Evolutionary conservation across 1,140 invertebrate genomes (phyloP), one percentile per base, ranked within the genome.

Genomic region (Drosophila melanica): DNA sequence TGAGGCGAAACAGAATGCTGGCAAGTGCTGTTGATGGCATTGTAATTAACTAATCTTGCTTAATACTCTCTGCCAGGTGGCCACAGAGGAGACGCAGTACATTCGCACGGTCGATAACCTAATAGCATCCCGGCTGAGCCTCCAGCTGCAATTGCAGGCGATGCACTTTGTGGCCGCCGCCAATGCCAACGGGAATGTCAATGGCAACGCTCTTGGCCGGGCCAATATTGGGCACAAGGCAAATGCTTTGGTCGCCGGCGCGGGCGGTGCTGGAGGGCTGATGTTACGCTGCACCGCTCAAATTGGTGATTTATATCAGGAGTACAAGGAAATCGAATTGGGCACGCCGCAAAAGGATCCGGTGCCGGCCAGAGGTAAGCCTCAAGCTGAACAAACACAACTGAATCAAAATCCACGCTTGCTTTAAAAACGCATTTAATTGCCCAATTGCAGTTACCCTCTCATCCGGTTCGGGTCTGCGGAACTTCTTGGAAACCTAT

Each of bases 331-430:
- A 90, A 90, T 94, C 41, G 92, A 93, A 77, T 89, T 94, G 73
- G 92, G 92, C 35, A 91, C 90, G 57, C 93, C 92, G 64, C 92
- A 93, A 70, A 93, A 92, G 75, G 93, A 94, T 91, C 93, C 93
- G 47, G 90, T 94, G 66, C 93, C 93, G 12, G 93, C 93, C 59
- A 91, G 93, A 93, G 93, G 93, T 94, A 92, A 93, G 92, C 69
- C 59, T 55, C 71, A 74, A 66, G 69, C 66, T 64, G 62, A 65
- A 64, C 54, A 76, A 41, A 7, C 16, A 8, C 18, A 80, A 44
- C 42, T 51, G n/a, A 41, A 33, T 33, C 54, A 23, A 20, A n/a
- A 42, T 44, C 12, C 14, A 37, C 55, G 30, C 48, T 68, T 53
- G 60, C 59, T 65, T 57, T 63, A n/a, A 45, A 44, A 51, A 66